These are phyloP conservation scores for Caenorhabditis wallacei DNA, from an alignment of 2,888 invertebrate genomes.

Conservation along the genomic window DNA sequence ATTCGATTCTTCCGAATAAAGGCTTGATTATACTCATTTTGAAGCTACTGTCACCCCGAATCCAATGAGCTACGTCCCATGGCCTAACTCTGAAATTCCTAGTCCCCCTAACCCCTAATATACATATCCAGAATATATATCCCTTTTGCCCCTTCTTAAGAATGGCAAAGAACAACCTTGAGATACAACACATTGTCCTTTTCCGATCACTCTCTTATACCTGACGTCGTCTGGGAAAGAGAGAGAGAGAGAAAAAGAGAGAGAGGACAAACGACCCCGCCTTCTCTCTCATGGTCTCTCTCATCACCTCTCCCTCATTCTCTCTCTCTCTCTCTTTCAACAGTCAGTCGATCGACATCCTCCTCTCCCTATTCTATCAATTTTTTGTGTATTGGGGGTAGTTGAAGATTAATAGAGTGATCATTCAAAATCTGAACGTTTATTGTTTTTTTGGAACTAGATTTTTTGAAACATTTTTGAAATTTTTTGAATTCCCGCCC, in stretches of 20 bases:
- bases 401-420: constrained; percentile 28
- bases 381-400: neutral
- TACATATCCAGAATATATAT: constrained; percentile 15
- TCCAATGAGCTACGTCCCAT: no score
- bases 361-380: neutral
- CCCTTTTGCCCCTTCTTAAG: constrained; percentile 10
- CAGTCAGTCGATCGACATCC: neutral
- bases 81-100: no score
- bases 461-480: neutral
- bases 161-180: constrained; percentile 30
- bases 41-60: no score
- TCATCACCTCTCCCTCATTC: constrained; percentile 10
- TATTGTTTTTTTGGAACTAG: constrained; percentile 9
- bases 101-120: no score
- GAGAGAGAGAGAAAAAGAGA: neutral
- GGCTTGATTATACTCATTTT: no score
- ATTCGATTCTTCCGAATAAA: no score
- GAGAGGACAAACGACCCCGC: neutral
- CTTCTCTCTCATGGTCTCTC: constrained; percentile 1
- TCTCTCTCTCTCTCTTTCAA: constrained; percentile 24
- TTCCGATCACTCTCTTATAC: constrained; percentile 11
- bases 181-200: constrained; percentile 8
- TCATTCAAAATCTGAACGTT: constrained; percentile 38
- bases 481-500: neutral
- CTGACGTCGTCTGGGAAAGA: constrained; percentile 22